Base-by-base conservation (phyloP, 2,797 vertebrate species). In the Eptatretus atami region DNA sequence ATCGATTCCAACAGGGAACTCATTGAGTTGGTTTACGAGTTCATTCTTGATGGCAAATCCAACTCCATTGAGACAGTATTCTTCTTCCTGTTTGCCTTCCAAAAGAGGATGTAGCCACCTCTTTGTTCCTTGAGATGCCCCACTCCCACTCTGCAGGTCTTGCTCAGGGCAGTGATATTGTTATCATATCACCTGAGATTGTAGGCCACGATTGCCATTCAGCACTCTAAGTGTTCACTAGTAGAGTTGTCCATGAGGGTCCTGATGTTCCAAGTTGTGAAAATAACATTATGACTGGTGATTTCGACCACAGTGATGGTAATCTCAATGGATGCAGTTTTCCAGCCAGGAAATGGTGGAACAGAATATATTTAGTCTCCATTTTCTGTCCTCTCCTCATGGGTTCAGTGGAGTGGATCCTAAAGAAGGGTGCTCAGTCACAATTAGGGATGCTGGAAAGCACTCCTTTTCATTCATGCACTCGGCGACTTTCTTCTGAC, bases 61-160 rank as follows among this genome's bases (percentile, higher is more conserved):
- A 12, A 61, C 57, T 61, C 57, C 57, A 24, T 61, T n/a, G 15
- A 12, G 12, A n/a, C 57, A 24, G 15, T 12, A 24, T 61, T 61
- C 15, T 61, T 61, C 57, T 61, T 61, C 57, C 57, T 61, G 57
- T 61, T 24, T 61, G 57, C 57, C 24, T 61, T 61, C 57, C 57
- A 61, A 24, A 61, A 61, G 57, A 61, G 57, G 10, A 24, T 61
- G 10, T 61, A 61, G 55, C 24, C 57, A 61, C 57, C 57, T 61
- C 55, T 11, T 9, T 60, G 55, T 60, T 60, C 57, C 12, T 61
- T 61, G 57, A 61, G 57, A n/a, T 61, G 57, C 57, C 3, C 57
- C 57, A n/a, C 57, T 24, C 57, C 10, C 24, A 24, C 10, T 12
- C 12, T n/a, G 10, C 24, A 24, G 24, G 11, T 61, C 15, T 61